Evolutionary conservation across 2,797 vertebrate species (phyloP), one percentile per base, ranked within the genome.

Genomic region (Dendrocincla fuliginosa): DNA sequence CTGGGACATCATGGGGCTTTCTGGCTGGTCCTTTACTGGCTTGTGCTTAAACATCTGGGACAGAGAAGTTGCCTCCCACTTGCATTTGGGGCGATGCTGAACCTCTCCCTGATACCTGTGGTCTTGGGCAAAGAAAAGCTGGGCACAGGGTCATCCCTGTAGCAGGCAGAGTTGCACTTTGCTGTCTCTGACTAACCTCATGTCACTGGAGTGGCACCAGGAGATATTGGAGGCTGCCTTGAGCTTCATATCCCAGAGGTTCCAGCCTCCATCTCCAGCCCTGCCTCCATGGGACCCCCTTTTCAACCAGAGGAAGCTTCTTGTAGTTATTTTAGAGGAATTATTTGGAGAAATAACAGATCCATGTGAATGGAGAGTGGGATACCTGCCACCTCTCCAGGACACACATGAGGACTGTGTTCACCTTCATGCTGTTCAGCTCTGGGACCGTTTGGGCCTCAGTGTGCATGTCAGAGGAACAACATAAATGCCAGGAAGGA

Each of bases 21-120:
- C 52, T 46, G 35, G 6, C 27, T 23, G 35, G 17, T 12, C 28
- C 8, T 18, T 46, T n/a, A 14, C 46, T n/a, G 49, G 9, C 15
- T 39, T 52, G 50, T 53, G 18, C 60, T 80, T 30, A 10, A 64
- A 49, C 11, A 30, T 11, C 37, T 2, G 1, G 10, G 47, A 41
- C 15, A 22, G 46, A 84, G 39, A 22, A 35, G 4, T 16, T 10
- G 2, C 28, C 35, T 69, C n/a, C 28, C 33, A 23, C 11, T 10
- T 27, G 7, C 0, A 1, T 14, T 22, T 32, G 55, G 13, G 30
- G 16, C 47, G 41, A n/a, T 44, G 33, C 25, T 3, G 0, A 67
- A 59, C 11, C 17, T 57, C 30, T 67, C 15, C n/a, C 8, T 4
- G 18, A 9, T 1, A 61, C 33, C 44, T 41, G n/a, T 4, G 50